These are phyloP conservation scores for Thaleichthys pacificus DNA, from an alignment of 2,797 vertebrate species.

Conservation along the genomic window DNA sequence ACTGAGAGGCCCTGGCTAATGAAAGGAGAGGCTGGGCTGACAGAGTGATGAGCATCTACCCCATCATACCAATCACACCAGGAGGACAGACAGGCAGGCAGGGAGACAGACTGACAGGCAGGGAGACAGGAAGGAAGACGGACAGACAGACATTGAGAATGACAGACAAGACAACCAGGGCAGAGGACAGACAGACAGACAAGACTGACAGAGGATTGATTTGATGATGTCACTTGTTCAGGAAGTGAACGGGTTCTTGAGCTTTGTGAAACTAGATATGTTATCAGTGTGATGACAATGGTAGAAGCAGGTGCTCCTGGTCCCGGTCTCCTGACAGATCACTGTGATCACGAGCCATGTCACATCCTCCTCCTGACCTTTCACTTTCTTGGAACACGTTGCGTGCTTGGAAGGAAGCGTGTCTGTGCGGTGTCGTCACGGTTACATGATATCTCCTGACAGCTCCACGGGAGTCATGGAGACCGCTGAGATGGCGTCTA, in stretches of 20 bases:
- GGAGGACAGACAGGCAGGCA: constrained; percentile 75
- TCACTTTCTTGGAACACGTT: constrained; percentile 11
- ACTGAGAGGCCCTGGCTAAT: constrained; percentile 95
- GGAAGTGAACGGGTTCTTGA: no score
- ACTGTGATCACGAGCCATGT: constrained; percentile 29
- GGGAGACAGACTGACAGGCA: constrained; percentile 24
- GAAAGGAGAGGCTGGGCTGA: constrained; percentile 94
- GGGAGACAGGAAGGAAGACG: background rate
- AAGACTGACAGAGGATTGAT: background rate
- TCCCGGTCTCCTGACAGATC: background rate
- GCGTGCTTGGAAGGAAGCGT: constrained; percentile 39
- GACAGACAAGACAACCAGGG: constrained; percentile 63
- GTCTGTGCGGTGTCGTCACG: constrained; percentile 36
- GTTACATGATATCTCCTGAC: constrained; percentile 66
- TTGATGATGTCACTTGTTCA: no score
- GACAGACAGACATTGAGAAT: constrained; percentile 5
- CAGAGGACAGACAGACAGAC: constrained; percentile 36
- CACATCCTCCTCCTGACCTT: constrained; percentile 21
- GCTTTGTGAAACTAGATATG: background rate
- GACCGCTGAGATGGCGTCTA: constrained; percentile 60
- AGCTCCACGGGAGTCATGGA: constrained; percentile 60
- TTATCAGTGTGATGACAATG: background rate
- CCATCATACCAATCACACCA: constrained; percentile 93
- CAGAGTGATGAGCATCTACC: constrained; percentile 93
- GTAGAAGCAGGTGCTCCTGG: no score